Evolutionary conservation across 2,888 invertebrate species (phyloP), one percentile per base, ranked within the genome.

Genomic region (Ischnura elegans): DNA sequence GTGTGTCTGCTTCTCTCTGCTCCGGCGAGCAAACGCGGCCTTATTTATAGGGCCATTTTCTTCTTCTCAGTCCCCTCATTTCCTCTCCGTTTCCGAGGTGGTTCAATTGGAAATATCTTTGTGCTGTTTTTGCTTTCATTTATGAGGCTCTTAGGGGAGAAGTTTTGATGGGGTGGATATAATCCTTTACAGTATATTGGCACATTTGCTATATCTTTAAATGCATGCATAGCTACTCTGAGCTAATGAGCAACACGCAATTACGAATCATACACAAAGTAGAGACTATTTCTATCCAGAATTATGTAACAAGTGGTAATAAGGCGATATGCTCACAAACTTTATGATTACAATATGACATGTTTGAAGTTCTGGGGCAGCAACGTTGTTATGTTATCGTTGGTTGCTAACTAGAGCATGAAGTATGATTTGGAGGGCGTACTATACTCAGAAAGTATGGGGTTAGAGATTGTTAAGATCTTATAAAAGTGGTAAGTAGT

Each of bases 21-120:
- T 86, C 45, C 45, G 43, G 2, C 29, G 25, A 36, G 29, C 16
- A 86, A n/a, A 86, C 6, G 16, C 45, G 16, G 2, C 13, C 6
- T 25, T 86, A 86, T 86, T 86, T 46, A 86, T 86, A 45, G 25
- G 45, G 45, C n/a, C 45, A 19, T 43, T 86, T 86, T 86, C 86
- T 45, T 46, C 86, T 43, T 46, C 86, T 13, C 2, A 19, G 45
- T 46, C 36, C 43, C 46, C 25, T 43, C 25, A 21, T 43, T n/a
- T 25, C 8, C n/a, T 25, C 8, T 86, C n/a, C 21, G 10, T 19
- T 45, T 86, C 43, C 42, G 45, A 46, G 13, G 45, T 21, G 13
- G 2, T 10, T 25, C 10, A 45, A 86, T n/a, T 43, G 25, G 43
- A n/a, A n/a, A 45, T 19, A 42, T 86, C 46, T 86, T 86, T 25